Base-by-base conservation (phyloP, 1,140 invertebrate genomes). In the Panagrolaimus sp. region DNA sequence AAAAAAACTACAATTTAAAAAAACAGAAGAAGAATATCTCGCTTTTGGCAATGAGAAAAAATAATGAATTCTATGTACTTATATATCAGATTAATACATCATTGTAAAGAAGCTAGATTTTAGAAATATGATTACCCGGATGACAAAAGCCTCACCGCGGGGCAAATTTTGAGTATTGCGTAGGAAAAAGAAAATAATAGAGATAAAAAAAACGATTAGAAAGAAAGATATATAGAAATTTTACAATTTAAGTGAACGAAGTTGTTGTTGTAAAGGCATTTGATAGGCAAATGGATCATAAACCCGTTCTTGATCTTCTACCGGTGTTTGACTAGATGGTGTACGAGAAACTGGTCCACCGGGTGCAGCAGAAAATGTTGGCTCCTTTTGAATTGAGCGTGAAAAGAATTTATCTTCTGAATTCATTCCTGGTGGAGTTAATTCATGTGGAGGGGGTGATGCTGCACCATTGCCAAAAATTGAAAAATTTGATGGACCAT, bases 181-280 rank as follows among this genome's bases (percentile, higher is more conserved):
- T 51, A 57, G 51, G 27, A 25, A 57, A n/a, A n/a, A 27, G 48
- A 57, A 27, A 57, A 20, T 4, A 38, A 38, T 7, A 38, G 7
- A 38, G 2, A 4, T 38, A 4, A 38, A 38, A 38, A 7, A 38
- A 38, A 4, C 31, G 31, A 38, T 38, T 38, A 38, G 31, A 38
- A 7, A 38, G 7, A 38, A 38, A 38, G 7, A 38, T 38, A 38
- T 38, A 38, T 38, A 38, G 31, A 38, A 2, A 38, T 38, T 38
- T 38, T 57, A 57, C 51, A 57, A 57, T 57, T 57, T 57, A 57
- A 57, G 51, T 57, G 51, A 57, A 57, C 51, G 51, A 27, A 57
- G 51, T 57, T 57, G 20, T 11, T 20, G n/a, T 57, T 57, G 20
- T 20, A 57, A 57, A 57, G 11, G 9, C 31, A 38, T 38, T 11